phyloP scores from a whole-genome alignment of 2,888 invertebrate genomes.

The Eilema caniola region DNA sequence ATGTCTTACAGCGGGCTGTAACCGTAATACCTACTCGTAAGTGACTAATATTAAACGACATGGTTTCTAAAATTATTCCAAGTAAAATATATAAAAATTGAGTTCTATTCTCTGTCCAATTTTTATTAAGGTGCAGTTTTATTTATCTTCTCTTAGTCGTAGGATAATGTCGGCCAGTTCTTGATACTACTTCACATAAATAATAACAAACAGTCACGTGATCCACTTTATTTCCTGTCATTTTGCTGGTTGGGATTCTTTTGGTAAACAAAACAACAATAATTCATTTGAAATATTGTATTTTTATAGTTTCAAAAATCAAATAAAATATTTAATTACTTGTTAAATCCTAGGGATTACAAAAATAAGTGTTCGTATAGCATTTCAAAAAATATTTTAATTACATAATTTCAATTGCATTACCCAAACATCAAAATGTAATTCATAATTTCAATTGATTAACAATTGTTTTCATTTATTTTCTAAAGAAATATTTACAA shows the following conservation, averaged over 20 bases:
- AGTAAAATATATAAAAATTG: too few relatives aligned
- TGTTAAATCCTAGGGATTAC: conserved; percentile 74
- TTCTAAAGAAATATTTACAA: conserved; percentile 71
- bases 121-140: too few relatives aligned
- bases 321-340: conserved; percentile 64
- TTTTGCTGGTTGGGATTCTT: not conserved
- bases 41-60: too few relatives aligned
- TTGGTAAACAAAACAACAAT: conserved; percentile 41
- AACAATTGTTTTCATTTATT: conserved; percentile 46
- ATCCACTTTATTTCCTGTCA: not conserved
- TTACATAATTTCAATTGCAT: conserved; percentile 63
- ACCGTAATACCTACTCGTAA: too few relatives aligned
- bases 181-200: not conserved
- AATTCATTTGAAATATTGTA: conserved; percentile 71
- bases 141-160: too few relatives aligned
- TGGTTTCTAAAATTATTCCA: too few relatives aligned
- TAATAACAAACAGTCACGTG: not conserved
- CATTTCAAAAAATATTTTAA: conserved; percentile 59
- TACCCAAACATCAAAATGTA: conserved; percentile 53
- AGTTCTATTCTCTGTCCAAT: too few relatives aligned
- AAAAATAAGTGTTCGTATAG: conserved; percentile 77
- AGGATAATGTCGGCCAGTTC: too few relatives aligned
- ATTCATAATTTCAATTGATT: conserved; percentile 44
- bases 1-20: too few relatives aligned
- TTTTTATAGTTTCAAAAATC: conserved; percentile 75